A percentile compares a stretch with the other conserved stretches of the same genome.
Conservation (phyloP, 2,113 vertebrate genomes). For the Budorcas taxicolor region DNA sequence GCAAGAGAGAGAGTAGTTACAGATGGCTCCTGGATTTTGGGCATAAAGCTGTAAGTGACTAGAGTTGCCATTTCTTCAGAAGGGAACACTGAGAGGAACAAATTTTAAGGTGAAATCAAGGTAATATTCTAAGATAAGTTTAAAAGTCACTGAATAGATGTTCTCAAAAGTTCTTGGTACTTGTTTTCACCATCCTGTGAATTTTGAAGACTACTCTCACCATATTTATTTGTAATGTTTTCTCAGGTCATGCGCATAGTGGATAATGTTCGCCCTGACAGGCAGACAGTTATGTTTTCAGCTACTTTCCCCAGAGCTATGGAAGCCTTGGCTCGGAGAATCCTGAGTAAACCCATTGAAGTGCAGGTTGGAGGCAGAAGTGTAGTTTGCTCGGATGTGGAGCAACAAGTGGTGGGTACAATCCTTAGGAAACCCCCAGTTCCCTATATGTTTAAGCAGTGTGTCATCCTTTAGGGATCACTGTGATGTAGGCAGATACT, state of each 20-base stretch:
- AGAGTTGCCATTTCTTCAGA: neutral
- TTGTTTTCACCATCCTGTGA: neutral
- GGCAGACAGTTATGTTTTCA: constrained; percentile 99
- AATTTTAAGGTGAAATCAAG: neutral
- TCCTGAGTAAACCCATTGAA: constrained; percentile 94
- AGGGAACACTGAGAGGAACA: neutral
- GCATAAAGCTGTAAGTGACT: neutral
- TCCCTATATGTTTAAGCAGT: neutral
- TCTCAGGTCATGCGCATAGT: constrained; percentile 97
- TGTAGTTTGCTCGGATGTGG: constrained; percentile 97
- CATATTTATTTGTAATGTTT: constrained; percentile 18
- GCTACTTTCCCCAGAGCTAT: constrained; percentile 98
- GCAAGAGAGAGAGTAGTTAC: neutral
- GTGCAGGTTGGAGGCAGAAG: constrained; percentile 97
- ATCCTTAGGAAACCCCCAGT: neutral
- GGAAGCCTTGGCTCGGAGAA: constrained; percentile 96
- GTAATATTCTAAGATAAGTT: neutral
- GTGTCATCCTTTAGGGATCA: neutral
- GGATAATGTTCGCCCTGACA: constrained; percentile 96
- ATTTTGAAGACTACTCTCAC: neutral
- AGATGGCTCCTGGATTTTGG: neutral
- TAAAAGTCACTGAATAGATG: neutral
- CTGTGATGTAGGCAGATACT: neutral
- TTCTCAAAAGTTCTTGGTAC: neutral
- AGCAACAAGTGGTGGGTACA: constrained; percentile 92